phyloP scores from a whole-genome alignment of 2,888 invertebrate species.

The Mesorhabditis sp. region DNA sequence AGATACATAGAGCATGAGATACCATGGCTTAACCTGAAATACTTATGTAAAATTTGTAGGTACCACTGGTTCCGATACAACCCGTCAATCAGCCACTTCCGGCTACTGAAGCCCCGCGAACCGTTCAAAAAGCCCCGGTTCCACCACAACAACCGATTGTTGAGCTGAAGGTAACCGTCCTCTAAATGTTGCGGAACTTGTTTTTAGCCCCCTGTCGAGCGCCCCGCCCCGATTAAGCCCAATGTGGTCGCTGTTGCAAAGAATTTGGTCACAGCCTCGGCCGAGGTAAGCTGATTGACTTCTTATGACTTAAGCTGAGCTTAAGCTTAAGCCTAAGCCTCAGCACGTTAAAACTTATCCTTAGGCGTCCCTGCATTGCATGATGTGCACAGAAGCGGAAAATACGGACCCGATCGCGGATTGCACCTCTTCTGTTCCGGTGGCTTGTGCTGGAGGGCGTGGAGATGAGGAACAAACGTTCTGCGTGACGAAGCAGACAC shows the following conservation, averaged over 20 bases:
- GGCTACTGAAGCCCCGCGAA: not conserved
- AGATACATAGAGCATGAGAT: too few species aligned
- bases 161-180: too few species aligned
- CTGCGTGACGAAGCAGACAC: conserved; percentile 50
- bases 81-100: not conserved
- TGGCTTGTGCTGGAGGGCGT: conserved; percentile 23
- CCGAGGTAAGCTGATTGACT: not conserved
- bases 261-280: not conserved
- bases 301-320: not conserved
- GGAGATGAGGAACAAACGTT: conserved; percentile 14
- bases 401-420: conserved; percentile 40
- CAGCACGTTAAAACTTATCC: not conserved
- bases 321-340: too few species aligned
- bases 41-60: not conserved
- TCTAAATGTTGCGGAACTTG: not conserved
- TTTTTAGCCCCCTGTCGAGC: not conserved
- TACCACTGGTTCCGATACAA: conserved; percentile 1
- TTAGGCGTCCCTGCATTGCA: conserved; percentile 20
- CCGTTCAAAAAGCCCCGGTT: too few species aligned
- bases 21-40: too few species aligned
- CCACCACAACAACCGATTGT: too few species aligned
- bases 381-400: conserved; percentile 26
- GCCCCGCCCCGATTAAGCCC: not conserved
- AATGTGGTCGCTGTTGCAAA: not conserved
- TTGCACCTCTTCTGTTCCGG: conserved; percentile 19